These are phyloP conservation scores for Zootermopsis nevadensis DNA, from an alignment of 2,888 invertebrate genomes.

Conservation along the genomic window DNA sequence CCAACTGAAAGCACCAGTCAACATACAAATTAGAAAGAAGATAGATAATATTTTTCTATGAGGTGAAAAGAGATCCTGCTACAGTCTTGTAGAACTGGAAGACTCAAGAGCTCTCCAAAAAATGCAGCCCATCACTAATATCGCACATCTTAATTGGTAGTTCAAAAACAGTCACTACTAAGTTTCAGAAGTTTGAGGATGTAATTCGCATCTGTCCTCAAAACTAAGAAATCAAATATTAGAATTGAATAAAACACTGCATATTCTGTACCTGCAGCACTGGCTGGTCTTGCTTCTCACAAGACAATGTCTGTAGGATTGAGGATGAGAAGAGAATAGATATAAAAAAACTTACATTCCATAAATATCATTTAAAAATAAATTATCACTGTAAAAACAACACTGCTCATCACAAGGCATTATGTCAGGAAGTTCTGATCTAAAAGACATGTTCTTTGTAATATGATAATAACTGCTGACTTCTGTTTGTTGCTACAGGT, in stretches of 20 bases:
- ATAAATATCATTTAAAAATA: constrained; percentile 31
- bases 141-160: background rate
- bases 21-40: no score
- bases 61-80: constrained; percentile 2
- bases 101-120: background rate
- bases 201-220: background rate
- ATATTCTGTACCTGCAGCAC: background rate
- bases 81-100: background rate
- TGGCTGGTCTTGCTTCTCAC: background rate
- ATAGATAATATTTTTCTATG: background rate
- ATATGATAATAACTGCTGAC: background rate
- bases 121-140: no score
- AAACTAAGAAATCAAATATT: background rate
- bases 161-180: background rate
- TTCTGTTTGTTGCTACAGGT: background rate
- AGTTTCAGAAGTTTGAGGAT: background rate
- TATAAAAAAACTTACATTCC: constrained; percentile 11
- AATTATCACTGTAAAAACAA: constrained; percentile 21
- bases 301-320: background rate
- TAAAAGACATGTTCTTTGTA: background rate
- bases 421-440: background rate
- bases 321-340: background rate
- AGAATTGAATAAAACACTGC: background rate
- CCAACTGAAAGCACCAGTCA: background rate
- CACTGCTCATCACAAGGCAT: constrained; percentile 19